These are phyloP conservation scores for Eufriesea mexicana DNA, from an alignment of 1,140 invertebrate genomes.

Conservation along the genomic window DNA sequence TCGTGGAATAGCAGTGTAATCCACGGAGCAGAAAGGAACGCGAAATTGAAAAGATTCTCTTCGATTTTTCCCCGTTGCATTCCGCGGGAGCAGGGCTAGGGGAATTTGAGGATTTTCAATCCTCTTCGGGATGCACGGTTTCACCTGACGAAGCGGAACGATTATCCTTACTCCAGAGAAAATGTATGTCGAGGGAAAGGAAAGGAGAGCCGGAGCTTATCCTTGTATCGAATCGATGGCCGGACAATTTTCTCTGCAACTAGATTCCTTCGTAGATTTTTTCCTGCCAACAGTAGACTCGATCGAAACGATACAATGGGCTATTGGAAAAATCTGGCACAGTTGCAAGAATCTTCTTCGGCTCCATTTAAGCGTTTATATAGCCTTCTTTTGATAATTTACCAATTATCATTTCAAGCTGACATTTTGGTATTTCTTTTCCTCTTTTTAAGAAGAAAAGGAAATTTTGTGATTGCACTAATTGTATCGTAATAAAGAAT, in stretches of 20 bases:
- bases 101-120: slow-evolving; percentile 39
- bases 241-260: slow-evolving; percentile 2
- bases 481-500: too few relatives aligned
- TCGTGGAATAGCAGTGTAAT: neutral
- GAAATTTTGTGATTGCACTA: neutral
- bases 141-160: slow-evolving; percentile 43
- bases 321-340: neutral
- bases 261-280: neutral
- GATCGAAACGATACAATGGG: too few relatives aligned
- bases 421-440: neutral
- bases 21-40: slow-evolving; percentile 26
- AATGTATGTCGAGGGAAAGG: neutral
- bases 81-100: neutral
- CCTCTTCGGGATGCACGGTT: slow-evolving; percentile 36
- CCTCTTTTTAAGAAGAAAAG: neutral
- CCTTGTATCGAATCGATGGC: neutral
- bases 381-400: too few relatives aligned
- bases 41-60: slow-evolving; percentile 41
- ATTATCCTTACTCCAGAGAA: slow-evolving; percentile 21
- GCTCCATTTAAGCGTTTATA: too few relatives aligned
- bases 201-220: neutral
- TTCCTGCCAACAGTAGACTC: too few relatives aligned
- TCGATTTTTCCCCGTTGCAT: slow-evolving; percentile 13
- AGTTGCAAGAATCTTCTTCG: too few relatives aligned
- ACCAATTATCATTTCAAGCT: too few relatives aligned